These are phyloP conservation scores for Euproctis similis DNA, from an alignment of 2,888 invertebrate species.

Conservation along the genomic window DNA sequence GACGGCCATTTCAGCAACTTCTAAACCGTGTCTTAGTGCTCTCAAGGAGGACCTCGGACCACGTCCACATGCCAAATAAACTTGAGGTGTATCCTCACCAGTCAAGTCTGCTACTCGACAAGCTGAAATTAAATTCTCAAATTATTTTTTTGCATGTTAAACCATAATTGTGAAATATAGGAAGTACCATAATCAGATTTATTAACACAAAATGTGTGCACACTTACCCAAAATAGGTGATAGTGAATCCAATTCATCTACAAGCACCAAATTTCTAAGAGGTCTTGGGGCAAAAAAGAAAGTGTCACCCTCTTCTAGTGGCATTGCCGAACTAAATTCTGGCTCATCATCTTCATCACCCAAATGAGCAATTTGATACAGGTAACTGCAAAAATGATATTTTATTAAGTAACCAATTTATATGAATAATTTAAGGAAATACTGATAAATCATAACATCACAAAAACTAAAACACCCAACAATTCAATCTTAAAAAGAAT, in stretches of 20 bases:
- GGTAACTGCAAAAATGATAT: constrained; percentile 83
- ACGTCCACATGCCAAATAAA: constrained; percentile 96
- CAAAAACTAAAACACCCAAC: too few relatives aligned
- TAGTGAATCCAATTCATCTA: constrained; percentile 97
- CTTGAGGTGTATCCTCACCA: constrained; percentile 98
- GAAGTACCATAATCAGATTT: neutral
- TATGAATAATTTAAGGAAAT: too few relatives aligned
- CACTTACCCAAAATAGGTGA: constrained; percentile 89
- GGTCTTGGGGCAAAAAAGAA: constrained; percentile 98
- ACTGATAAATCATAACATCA: too few relatives aligned
- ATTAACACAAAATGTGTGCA: too few relatives aligned
- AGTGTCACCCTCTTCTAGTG: constrained; percentile 98
- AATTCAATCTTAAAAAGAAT: too few relatives aligned
- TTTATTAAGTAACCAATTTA: too few relatives aligned
- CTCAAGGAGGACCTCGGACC: constrained; percentile 95
- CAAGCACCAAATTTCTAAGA: constrained; percentile 94
- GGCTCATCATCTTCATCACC: constrained; percentile 99
- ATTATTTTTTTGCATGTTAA: too few relatives aligned
- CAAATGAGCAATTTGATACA: constrained; percentile 99
- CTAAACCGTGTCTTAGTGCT: constrained; percentile 96
- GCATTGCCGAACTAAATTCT: constrained; percentile 98
- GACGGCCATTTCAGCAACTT: constrained; percentile 99
- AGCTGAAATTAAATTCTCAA: constrained; percentile 65
- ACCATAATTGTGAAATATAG: too few relatives aligned
- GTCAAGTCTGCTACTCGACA: constrained; percentile 95